Percentiles rank a stretch among this genome's conserved stretches.
These are phyloP conservation scores for Pseudomyrmex sp. DNA, from an alignment of 1,140 invertebrate genomes.

Conservation along the genomic window DNA sequence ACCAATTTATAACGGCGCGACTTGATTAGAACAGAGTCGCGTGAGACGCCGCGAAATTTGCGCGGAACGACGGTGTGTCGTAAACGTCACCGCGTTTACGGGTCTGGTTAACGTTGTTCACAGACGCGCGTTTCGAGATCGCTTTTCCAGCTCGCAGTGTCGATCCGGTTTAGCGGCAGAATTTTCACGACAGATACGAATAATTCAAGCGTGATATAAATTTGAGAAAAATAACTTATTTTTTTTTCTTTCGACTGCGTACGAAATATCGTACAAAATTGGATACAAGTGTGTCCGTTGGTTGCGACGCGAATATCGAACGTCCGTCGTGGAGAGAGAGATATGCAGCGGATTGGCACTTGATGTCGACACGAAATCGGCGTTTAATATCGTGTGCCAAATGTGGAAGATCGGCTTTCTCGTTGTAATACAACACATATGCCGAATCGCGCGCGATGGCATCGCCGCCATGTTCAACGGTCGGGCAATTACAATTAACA, in stretches of 20 bases:
- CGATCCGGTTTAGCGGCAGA: not conserved
- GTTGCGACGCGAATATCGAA: no score
- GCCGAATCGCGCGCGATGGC: conserved; percentile 62
- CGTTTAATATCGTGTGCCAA: conserved; percentile 44
- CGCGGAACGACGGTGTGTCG: conserved; percentile 26
- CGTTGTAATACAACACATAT: conserved; percentile 63
- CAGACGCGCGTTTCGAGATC: not conserved
- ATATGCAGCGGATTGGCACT: no score
- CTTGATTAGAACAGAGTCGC: conserved; percentile 62
- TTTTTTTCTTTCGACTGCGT: no score
- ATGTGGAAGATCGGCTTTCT: conserved; percentile 65
- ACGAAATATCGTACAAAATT: no score
- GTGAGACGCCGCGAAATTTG: conserved; percentile 44
- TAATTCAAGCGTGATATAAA: not conserved
- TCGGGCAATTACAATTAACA: conserved; percentile 83
- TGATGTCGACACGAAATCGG: conserved; percentile 10
- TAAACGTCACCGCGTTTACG: conserved; percentile 56
- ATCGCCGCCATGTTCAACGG: conserved; percentile 77
- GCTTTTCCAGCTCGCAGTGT: conserved; percentile 2
- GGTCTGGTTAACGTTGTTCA: conserved; percentile 40
- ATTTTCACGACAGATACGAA: not conserved
- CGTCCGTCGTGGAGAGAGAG: not conserved
- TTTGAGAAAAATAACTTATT: no score
- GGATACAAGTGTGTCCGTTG: no score
- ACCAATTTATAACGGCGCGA: conserved; percentile 57